A percentile compares a stretch with the other conserved stretches of the same genome.
These are phyloP conservation scores for Ochotona princeps DNA, from an alignment of 2,113 vertebrate species.

Conservation along the genomic window DNA sequence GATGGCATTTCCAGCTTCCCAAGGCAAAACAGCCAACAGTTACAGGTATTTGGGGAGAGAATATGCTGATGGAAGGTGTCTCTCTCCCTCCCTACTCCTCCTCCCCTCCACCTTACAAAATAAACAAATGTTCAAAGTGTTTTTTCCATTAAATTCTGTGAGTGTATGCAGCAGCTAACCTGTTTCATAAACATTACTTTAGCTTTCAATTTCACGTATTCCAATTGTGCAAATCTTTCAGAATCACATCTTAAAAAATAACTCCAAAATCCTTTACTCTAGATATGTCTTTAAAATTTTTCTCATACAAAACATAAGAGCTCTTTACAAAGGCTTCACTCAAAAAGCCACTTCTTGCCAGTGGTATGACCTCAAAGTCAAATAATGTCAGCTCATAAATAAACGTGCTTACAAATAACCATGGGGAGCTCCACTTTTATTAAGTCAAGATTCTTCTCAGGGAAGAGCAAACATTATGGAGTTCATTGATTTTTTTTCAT, in stretches of 20 bases:
- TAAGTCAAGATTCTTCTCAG: background rate
- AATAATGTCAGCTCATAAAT: background rate
- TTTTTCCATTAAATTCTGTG: background rate
- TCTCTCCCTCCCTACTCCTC: no score
- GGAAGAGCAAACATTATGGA: background rate
- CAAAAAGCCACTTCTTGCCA: background rate
- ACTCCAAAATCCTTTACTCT: background rate
- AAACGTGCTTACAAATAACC: background rate
- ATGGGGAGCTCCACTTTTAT: background rate
- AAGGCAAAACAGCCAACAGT: no score
- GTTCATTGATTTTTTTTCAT: background rate
- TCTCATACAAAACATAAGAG: slow-evolving; percentile 29
- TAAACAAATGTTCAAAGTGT: no score
- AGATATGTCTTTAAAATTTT: background rate
- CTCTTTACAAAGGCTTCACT: background rate
- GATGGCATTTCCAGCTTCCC: no score
- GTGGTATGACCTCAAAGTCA: background rate
- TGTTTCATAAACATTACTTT: slow-evolving; percentile 28
- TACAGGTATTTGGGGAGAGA: no score
- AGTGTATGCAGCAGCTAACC: background rate
- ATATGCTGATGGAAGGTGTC: no score
- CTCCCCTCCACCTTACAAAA: no score
- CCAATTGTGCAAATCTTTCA: slow-evolving; percentile 9
- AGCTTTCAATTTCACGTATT: slow-evolving; percentile 9
- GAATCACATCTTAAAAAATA: background rate